Conservation (phyloP, 2,888 invertebrate species). For the Metopia argyrocephala region DNA sequence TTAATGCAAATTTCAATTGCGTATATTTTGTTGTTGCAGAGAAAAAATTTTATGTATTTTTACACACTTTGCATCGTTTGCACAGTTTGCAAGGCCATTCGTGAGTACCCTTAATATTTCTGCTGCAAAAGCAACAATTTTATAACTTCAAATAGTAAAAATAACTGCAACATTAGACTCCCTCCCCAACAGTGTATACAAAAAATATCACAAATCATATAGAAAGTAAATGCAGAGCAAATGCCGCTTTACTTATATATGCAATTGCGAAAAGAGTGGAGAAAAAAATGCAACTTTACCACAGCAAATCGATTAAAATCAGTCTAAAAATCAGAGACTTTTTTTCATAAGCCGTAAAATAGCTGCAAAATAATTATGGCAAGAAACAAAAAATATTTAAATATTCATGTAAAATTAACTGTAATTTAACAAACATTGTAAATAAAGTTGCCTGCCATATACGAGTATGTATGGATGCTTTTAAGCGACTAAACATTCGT, state of each 20-base stretch:
- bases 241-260: background rate
- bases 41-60: too few relatives aligned
- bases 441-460: background rate
- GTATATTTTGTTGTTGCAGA: too few relatives aligned
- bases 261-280: too few relatives aligned
- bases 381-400: constrained; percentile 33
- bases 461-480: too few relatives aligned
- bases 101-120: too few relatives aligned
- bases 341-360: constrained; percentile 9
- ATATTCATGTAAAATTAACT: constrained; percentile 58
- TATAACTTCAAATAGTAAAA: too few relatives aligned
- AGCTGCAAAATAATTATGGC: constrained; percentile 22
- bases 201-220: background rate
- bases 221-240: background rate
- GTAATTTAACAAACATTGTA: constrained; percentile 46
- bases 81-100: too few relatives aligned
- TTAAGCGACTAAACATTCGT: background rate
- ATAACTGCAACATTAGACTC: constrained; percentile 49
- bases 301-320: constrained; percentile 53
- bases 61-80: too few relatives aligned
- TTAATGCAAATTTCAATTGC: too few relatives aligned
- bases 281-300: background rate
- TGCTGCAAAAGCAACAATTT: constrained; percentile 12
- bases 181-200: constrained; percentile 27
- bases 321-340: constrained; percentile 11